These are phyloP conservation scores for Penaeus japonicus DNA, from an alignment of 1,140 invertebrate species.

Conservation along the genomic window DNA sequence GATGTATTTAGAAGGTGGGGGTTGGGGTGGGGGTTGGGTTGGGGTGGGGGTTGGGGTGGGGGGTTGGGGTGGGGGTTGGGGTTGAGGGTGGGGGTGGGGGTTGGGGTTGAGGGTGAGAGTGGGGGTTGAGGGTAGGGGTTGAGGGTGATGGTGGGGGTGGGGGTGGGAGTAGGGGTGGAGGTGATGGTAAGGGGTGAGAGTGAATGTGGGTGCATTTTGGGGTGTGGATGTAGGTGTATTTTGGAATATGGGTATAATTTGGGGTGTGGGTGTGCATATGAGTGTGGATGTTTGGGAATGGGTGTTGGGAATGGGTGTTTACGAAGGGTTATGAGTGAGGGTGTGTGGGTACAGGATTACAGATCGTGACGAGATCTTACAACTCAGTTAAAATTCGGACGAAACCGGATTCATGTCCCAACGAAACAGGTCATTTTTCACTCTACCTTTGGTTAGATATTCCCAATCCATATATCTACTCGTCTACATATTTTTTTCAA, in stretches of 20 bases:
- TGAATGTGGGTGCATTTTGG: too few species aligned
- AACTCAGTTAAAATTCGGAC: too few species aligned
- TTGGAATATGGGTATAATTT: neutral
- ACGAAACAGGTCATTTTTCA: too few species aligned
- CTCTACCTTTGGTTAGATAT: too few species aligned
- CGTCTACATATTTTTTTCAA: too few species aligned
- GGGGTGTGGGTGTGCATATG: conserved; percentile 8
- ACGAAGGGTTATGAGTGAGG: too few species aligned
- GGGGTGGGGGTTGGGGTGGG: too few species aligned
- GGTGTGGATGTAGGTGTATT: neutral
- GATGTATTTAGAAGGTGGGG: neutral
- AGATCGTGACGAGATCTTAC: too few species aligned
- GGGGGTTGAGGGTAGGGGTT: neutral
- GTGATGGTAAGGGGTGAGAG: neutral
- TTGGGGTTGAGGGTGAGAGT: neutral
- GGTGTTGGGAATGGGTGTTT: neutral
- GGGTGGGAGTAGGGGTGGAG: neutral
- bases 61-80: neutral
- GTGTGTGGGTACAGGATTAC: neutral
- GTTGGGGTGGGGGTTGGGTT: neutral
- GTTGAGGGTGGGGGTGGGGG: neutral
- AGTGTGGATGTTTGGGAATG: neutral
- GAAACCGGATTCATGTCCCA: too few species aligned
- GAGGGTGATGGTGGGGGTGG: neutral
- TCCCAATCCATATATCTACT: too few species aligned